Conservation (phyloP, 1,140 invertebrate species). For the Portunus trituberculatus region DNA sequence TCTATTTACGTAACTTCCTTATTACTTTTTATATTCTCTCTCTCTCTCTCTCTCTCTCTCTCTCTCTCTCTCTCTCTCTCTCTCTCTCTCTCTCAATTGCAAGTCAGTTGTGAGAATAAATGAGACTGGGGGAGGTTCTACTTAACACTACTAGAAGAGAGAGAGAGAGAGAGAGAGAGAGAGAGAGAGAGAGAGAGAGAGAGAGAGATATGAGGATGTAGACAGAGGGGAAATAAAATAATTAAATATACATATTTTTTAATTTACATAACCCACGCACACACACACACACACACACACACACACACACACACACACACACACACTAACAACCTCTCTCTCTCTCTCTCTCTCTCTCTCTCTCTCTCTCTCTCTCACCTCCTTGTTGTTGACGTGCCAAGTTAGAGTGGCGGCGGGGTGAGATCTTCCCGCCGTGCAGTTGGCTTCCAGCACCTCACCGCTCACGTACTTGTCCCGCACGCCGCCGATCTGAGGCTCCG, state of each 20-base stretch:
- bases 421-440: conserved; percentile 90
- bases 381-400: conserved; percentile 94
- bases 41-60: conserved; percentile 37
- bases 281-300: conserved; percentile 28
- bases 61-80: conserved; percentile 43
- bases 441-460: conserved; percentile 90
- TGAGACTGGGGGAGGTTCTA: no score
- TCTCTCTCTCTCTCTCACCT: conserved; percentile 79
- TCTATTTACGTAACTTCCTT: conserved; percentile 26
- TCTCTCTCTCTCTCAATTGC: neutral
- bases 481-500: conserved; percentile 70
- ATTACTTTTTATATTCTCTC: neutral
- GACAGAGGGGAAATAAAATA: no score
- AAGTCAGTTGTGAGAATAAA: no score
- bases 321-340: conserved; percentile 24
- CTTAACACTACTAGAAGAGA: no score
- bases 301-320: neutral
- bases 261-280: neutral
- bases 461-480: conserved; percentile 84
- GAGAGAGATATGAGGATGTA: no score
- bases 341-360: neutral
- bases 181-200: no score
- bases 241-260: no score
- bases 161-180: no score
- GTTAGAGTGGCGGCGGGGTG: conserved; percentile 90